Percentiles rank a stretch among this genome's conserved stretches.
phyloP scores from a whole-genome alignment of 1,140 invertebrate species.

The Reticulitermes speratus region DNA sequence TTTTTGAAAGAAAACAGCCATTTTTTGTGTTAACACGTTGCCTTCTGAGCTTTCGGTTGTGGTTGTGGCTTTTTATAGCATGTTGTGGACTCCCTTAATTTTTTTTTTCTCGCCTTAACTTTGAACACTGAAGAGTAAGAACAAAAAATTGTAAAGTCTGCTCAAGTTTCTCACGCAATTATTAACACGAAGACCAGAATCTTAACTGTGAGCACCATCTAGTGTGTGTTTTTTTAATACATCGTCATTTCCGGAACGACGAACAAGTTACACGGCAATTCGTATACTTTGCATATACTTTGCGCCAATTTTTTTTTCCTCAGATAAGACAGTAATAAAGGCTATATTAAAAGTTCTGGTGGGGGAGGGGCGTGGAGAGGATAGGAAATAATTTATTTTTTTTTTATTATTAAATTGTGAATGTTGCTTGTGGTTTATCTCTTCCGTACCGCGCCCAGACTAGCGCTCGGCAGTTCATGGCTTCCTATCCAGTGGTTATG shows the following conservation, averaged over 20 bases:
- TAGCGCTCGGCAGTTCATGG: too few relatives aligned
- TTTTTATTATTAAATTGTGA: too few relatives aligned
- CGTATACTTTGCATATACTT: too few relatives aligned
- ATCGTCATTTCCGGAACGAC: background rate
- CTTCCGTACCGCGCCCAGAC: too few relatives aligned
- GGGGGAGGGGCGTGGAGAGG: too few relatives aligned
- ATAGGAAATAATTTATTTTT: too few relatives aligned
- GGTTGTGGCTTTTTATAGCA: background rate
- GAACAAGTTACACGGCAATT: background rate
- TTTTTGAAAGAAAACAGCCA: background rate
- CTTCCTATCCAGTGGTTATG: too few relatives aligned
- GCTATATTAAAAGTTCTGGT: too few relatives aligned
- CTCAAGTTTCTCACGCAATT: background rate
- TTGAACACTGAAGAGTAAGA: background rate
- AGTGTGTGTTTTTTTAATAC: background rate
- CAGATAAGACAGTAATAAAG: too few relatives aligned
- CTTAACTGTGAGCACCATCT: constrained; percentile 1
- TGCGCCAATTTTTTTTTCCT: too few relatives aligned
- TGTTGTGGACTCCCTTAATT: background rate
- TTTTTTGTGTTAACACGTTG: background rate
- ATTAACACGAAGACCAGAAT: background rate
- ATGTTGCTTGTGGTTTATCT: too few relatives aligned
- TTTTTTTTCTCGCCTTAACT: background rate
- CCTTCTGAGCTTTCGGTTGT: background rate
- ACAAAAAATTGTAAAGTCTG: background rate